Conservation (phyloP, 1,140 invertebrate species). For the Caenorhabditis briggsae region DNA sequence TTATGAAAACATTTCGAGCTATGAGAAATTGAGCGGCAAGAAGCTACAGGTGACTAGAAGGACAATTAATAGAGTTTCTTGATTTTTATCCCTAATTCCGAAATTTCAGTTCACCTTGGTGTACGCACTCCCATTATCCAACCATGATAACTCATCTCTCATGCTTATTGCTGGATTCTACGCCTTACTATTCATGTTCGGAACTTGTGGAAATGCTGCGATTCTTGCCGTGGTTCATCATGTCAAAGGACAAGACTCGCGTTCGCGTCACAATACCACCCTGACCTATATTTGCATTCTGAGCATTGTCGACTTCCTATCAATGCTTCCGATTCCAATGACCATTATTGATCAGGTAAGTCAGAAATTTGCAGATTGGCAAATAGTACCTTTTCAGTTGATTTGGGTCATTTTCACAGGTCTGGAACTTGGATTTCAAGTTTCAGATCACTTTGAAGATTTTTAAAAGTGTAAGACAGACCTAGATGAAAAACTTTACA, state of each 20-base stretch:
- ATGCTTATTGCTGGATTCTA: slow-evolving; percentile 68
- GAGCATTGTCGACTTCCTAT: slow-evolving; percentile 74
- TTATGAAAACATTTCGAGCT: too few relatives aligned
- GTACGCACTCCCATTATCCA: slow-evolving; percentile 56
- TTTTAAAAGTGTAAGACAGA: too few relatives aligned
- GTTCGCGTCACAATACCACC: slow-evolving; percentile 72
- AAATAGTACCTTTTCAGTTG: not conserved
- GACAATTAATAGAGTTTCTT: too few relatives aligned
- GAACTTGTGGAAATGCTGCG: slow-evolving; percentile 75
- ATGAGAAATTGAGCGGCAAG: too few relatives aligned
- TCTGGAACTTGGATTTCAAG: too few relatives aligned
- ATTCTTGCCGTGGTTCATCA: slow-evolving; percentile 76
- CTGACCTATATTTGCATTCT: slow-evolving; percentile 76
- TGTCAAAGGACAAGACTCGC: slow-evolving; percentile 67
- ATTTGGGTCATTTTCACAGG: too few relatives aligned
- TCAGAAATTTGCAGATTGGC: too few relatives aligned
- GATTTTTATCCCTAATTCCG: too few relatives aligned
- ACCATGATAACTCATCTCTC: slow-evolving; percentile 51
- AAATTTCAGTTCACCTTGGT: slow-evolving; percentile 44
- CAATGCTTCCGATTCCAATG: slow-evolving; percentile 76
- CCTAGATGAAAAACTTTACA: too few relatives aligned
- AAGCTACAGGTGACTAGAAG: too few relatives aligned
- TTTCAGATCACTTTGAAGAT: too few relatives aligned
- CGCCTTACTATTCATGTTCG: slow-evolving; percentile 73
- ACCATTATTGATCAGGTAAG: slow-evolving; percentile 74